phyloP scores from a whole-genome alignment of 2,797 vertebrate genomes.

The Botia kubotai region DNA sequence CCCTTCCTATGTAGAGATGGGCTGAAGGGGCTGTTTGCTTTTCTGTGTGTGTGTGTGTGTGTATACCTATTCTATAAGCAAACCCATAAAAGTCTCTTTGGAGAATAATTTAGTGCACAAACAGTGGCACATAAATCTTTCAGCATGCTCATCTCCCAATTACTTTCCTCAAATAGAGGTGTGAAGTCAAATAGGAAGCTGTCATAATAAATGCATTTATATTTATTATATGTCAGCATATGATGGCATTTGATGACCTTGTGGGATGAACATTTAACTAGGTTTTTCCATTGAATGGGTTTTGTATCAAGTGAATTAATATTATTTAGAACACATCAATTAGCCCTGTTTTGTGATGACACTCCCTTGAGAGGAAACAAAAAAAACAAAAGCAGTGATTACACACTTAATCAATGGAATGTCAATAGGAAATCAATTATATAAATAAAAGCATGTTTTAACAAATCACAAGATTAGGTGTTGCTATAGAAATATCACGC shows the following conservation, averaged over 20 bases:
- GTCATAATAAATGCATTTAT: background rate
- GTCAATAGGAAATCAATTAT: conserved; percentile 27
- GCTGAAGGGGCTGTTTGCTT: conserved; percentile 51
- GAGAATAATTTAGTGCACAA: conserved; percentile 1
- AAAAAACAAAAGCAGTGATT: background rate
- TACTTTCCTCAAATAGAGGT: background rate
- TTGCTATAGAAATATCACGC: conserved; percentile 26
- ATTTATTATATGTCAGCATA: background rate
- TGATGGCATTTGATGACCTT: background rate
- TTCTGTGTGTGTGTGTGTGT: conserved; percentile 24
- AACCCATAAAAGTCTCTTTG: conserved; percentile 1
- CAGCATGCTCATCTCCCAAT: background rate
- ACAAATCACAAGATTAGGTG: conserved; percentile 33
- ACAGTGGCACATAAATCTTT: conserved; percentile 1
- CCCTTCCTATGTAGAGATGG: conserved; percentile 10
- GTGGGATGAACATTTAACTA: background rate
- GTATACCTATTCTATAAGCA: conserved; percentile 5
- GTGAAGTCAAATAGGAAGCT: background rate
- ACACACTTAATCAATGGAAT: conserved; percentile 8
- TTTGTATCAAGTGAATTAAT: background rate
- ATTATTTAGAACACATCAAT: background rate
- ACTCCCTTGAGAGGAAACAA: background rate
- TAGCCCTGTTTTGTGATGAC: background rate
- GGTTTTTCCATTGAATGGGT: background rate
- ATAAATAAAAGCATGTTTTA: conserved; percentile 24